Percentiles rank a stretch among this genome's conserved stretches.
These are phyloP conservation scores for Lasioglossum vierecki DNA, from an alignment of 2,888 invertebrate species.

Conservation along the genomic window DNA sequence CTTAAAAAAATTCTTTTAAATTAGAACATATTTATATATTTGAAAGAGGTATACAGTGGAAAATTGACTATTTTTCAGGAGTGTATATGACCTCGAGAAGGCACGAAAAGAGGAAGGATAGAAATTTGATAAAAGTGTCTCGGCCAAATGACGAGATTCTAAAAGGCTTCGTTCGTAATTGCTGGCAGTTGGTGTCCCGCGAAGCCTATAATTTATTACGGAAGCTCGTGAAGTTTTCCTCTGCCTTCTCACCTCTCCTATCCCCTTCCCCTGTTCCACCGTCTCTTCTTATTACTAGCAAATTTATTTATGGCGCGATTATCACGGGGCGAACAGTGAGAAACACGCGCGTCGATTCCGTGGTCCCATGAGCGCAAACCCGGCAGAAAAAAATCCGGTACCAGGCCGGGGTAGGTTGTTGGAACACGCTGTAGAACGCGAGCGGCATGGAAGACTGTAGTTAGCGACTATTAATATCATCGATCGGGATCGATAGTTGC, in stretches of 20 bases:
- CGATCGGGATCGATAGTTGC: slow-evolving; percentile 81
- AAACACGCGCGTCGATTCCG: slow-evolving; percentile 44
- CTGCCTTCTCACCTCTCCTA: neutral
- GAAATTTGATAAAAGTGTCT: neutral
- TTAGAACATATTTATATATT: no score
- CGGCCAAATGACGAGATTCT: neutral
- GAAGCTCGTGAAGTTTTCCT: slow-evolving; percentile 20
- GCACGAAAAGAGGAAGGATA: neutral
- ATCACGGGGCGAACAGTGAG: slow-evolving; percentile 23
- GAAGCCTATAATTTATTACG: slow-evolving; percentile 21
- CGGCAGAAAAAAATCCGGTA: slow-evolving; percentile 21
- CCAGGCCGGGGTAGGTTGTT: slow-evolving; percentile 14
- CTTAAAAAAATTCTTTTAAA: no score
- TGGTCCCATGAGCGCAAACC: slow-evolving; percentile 10
- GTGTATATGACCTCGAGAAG: neutral
- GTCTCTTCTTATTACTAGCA: neutral
- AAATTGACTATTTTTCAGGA: neutral
- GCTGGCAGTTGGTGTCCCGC: neutral
- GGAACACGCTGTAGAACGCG: slow-evolving; percentile 65
- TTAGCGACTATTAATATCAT: slow-evolving; percentile 83
- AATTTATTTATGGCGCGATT: slow-evolving; percentile 49
- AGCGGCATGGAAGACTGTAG: slow-evolving; percentile 78
- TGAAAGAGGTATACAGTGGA: no score
- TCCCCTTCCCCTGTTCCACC: neutral
- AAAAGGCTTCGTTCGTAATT: slow-evolving; percentile 19